Base-by-base conservation (phyloP, 2,113 vertebrate species). In the human region DNA sequence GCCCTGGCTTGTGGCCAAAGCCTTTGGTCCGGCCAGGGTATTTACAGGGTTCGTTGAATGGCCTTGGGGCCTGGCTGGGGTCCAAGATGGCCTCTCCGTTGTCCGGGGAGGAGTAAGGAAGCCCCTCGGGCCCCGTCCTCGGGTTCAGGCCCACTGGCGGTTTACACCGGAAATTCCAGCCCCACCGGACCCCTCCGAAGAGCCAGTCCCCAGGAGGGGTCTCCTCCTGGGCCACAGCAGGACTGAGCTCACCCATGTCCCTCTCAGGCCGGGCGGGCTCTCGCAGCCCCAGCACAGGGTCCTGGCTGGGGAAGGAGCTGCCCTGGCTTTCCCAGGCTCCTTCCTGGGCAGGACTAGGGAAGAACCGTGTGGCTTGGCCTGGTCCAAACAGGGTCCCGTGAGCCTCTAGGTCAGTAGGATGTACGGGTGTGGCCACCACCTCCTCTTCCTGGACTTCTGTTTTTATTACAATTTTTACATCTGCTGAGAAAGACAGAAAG, bases 301-400 rank as follows among this genome's bases (percentile, higher is more conserved):
- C 97, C 98, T 98, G 1, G 98, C 92, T 0, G 94, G 70, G 73
- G 68, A 97, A 83, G 0, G 98, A 89, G 6, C 98, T 52, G 0
- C 97, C 89, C 48, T 96, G 98, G 96, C 87, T 98, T 83, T 99
- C 98, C 92, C 97, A 89, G 70, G 98, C 98, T 6, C 95, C 76
- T 66, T 98, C 98, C 78, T 99, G 98, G 14, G 98, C 98, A 0
- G 98, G 98, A 55, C 93, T 98, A 0, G 98, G 98, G 95, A 99
- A 99, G 76, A 98, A 98, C 30, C 98, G 70, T 1, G 96, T 43
- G 27, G 95, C 96, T 10, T 97, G 95, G 94, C 97, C 87, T 8
- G 98, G 97, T 66, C 95, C 98, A 8, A 97, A 98, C 8, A 98
- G 83, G n/a, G 97, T 72, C 66, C 97, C 98, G 0, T 98, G 98